phyloP scores from a whole-genome alignment of 2,888 invertebrate genomes.

The Pachydiplax longipennis region DNA sequence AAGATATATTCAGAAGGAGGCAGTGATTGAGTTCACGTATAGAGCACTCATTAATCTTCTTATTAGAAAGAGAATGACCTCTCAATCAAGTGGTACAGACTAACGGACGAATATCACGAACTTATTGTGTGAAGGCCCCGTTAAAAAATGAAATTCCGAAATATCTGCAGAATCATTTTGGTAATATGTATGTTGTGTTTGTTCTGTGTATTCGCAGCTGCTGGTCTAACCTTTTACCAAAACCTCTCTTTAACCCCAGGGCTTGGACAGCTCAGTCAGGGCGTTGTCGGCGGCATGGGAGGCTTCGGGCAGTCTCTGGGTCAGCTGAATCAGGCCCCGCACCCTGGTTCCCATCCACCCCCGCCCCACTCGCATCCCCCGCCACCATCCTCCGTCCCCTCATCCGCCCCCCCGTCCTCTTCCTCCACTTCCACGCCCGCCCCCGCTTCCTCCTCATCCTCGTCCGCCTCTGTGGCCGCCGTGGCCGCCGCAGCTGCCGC shows the following conservation, averaged over 20 bases:
- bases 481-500: constrained; percentile 58
- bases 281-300: constrained; percentile 76
- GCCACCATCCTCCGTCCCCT: constrained; percentile 58
- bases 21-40: too few species aligned
- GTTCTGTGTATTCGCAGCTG: constrained; percentile 5
- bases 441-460: constrained; percentile 55
- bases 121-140: too few species aligned
- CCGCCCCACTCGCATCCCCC: constrained; percentile 71
- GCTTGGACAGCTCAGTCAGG: constrained; percentile 77
- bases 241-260: constrained; percentile 61
- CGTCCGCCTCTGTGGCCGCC: constrained; percentile 52
- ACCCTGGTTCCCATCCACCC: constrained; percentile 62
- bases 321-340: constrained; percentile 78
- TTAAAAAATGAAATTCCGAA: too few species aligned
- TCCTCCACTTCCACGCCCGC: constrained; percentile 75
- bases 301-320: constrained; percentile 77
- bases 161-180: too few species aligned
- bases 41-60: too few species aligned
- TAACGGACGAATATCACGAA: too few species aligned
- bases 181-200: neutral
- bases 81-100: too few species aligned
- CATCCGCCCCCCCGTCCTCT: constrained; percentile 79
- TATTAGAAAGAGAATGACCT: too few species aligned
- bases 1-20: too few species aligned
- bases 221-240: constrained; percentile 35